These are phyloP conservation scores for Zygothrica quintamaculata DNA, from an alignment of 2,888 invertebrate species.

Conservation along the genomic window DNA sequence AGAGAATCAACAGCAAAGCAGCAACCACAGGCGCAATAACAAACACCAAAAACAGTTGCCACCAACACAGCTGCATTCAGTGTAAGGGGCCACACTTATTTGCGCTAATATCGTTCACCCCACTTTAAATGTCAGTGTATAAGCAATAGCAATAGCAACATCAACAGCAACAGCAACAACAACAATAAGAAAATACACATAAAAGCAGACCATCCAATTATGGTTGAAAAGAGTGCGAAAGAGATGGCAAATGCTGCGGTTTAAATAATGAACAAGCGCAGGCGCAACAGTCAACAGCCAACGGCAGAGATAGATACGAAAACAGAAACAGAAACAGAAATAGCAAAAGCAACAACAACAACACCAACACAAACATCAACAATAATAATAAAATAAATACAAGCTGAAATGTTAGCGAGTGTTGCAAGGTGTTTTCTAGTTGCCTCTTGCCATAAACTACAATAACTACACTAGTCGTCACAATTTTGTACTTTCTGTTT, in stretches of 20 bases:
- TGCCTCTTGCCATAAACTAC: slow-evolving; percentile 30
- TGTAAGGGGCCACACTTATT: slow-evolving; percentile 71
- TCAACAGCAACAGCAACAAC: slow-evolving; percentile 29
- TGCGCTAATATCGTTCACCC: slow-evolving; percentile 80
- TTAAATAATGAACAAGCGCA: slow-evolving; percentile 48
- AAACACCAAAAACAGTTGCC: slow-evolving; percentile 3
- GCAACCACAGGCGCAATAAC: slow-evolving; percentile 9
- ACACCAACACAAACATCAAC: too few relatives aligned
- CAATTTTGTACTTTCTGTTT: slow-evolving; percentile 17
- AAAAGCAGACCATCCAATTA: slow-evolving; percentile 56
- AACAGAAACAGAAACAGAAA: slow-evolving; percentile 30
- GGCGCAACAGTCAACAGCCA: slow-evolving; percentile 33
- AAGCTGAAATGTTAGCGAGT: slow-evolving; percentile 55
- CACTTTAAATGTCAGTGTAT: slow-evolving; percentile 78
- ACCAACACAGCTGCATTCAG: slow-evolving; percentile 66
- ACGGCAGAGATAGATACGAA: slow-evolving; percentile 35
- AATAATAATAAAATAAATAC: slow-evolving; percentile 53
- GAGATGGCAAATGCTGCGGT: slow-evolving; percentile 18
- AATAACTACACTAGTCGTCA: slow-evolving; percentile 33
- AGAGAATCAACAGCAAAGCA: slow-evolving; percentile 30
- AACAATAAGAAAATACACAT: too few relatives aligned
- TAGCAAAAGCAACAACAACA: too few relatives aligned
- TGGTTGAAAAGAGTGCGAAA: slow-evolving; percentile 14
- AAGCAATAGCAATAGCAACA: slow-evolving; percentile 45
- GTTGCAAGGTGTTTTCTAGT: slow-evolving; percentile 71